Evolutionary conservation across 2,113 vertebrate genomes (phyloP), one percentile per base, ranked within the genome.

Genomic region (Orientallactaga bullata): DNA sequence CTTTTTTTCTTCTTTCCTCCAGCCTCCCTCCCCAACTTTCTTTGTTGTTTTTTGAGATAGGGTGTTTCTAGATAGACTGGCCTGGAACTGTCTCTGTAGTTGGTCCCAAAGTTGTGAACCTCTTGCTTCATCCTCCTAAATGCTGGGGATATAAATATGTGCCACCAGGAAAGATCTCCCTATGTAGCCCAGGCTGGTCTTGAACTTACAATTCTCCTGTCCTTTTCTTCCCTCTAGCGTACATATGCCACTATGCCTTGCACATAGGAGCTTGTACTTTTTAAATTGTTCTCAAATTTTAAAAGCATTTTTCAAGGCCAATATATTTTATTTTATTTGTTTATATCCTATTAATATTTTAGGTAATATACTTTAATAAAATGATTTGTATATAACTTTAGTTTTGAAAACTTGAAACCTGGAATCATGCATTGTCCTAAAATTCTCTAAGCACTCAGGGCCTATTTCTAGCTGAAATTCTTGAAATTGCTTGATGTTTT

Each of bases 301-400:
- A 63, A 37, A 82, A 39, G 47, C 3, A 47, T 35, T 51, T 88
- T 47, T 93, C 73, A 86, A 93, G 28, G 58, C 18, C 17, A 39
- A 21, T 69, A 9, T 84, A 26, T 12, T 93, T 77, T 37, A 28
- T 83, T 85, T 69, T n/a, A 72, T 65, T 84, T 93, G 30, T 20
- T 83, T 66, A 39, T 84, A 76, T 66, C 5, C 20, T 55, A 21
- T 74, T 69, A 71, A 77, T 10, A 37, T 86, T 76, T 86, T 42
- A 39, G 16, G 39, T 28, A 77, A 86, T 55, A 26, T 5, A 72
- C 63, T 83, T 71, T 66, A 66, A 78, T 73, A 74, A 69, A 89
- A 81, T 35, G n/a, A 20, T 17, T 76, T 39, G 51, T 58, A 5
- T 21, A n/a, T 72, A 58, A 72, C 24, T 82, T 65, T 0, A 26